Percentiles rank a stretch among this genome's conserved stretches.
Evolutionary conservation across 1,140 invertebrate genomes (phyloP).

Genomic region (Carposina sasakii): DNA sequence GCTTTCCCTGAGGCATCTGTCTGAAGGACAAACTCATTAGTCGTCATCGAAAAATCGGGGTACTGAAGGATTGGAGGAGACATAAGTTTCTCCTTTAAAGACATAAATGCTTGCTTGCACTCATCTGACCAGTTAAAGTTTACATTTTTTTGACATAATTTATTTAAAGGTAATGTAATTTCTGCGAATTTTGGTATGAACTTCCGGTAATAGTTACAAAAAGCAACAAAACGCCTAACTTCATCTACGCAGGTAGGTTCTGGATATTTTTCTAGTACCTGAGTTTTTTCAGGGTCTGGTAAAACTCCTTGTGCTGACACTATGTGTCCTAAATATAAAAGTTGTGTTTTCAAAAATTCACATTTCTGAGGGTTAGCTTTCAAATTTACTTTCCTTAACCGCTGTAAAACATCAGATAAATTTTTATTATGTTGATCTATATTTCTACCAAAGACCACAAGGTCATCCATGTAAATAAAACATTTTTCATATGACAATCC

Average conservation of each 20-base stretch:
- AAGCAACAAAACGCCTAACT: slow-evolving; percentile 12
- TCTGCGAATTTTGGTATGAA: slow-evolving; percentile 3
- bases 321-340: slow-evolving; percentile 3
- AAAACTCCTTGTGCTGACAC: neutral
- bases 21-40: neutral
- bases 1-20: neutral
- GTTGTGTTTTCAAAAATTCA: neutral
- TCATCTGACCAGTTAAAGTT: neutral
- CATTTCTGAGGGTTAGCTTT: slow-evolving; percentile 1
- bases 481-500: neutral
- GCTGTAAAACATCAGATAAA: neutral
- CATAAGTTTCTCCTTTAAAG: neutral
- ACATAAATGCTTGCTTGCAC: neutral
- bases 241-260: neutral
- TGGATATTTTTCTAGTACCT: neutral
- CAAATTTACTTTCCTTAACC: slow-evolving; percentile 2
- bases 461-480: neutral
- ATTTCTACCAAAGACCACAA: neutral
- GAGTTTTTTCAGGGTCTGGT: neutral
- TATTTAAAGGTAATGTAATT: neutral
- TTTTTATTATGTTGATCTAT: neutral
- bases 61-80: neutral
- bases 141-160: neutral
- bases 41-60: neutral
- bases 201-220: slow-evolving; percentile 15